Conservation (phyloP, 1,140 invertebrate species). For the Drosophila persimilis region DNA sequence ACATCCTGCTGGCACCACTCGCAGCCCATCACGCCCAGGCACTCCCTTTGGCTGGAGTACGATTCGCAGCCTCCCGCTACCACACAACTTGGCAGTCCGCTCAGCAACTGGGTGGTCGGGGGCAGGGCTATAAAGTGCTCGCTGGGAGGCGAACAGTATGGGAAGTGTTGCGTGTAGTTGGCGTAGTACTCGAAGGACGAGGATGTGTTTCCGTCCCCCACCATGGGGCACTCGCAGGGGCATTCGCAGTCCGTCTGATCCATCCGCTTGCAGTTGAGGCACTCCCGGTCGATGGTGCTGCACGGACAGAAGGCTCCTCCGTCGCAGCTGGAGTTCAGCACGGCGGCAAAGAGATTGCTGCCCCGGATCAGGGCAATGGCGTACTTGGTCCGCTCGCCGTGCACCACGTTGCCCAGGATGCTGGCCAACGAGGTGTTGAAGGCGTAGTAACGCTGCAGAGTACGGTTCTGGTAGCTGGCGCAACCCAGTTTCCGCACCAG, state of each 20-base stretch:
- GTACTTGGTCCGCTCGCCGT: slow-evolving; percentile 95
- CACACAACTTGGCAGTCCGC: slow-evolving; percentile 84
- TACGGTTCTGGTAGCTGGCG: slow-evolving; percentile 90
- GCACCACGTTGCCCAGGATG: slow-evolving; percentile 92
- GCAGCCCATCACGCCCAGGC: slow-evolving; percentile 93
- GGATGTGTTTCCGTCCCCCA: slow-evolving; percentile 59
- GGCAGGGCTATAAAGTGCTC: slow-evolving; percentile 74
- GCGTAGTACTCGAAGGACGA: slow-evolving; percentile 50
- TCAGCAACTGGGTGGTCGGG: slow-evolving; percentile 52
- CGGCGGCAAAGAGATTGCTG: slow-evolving; percentile 94
- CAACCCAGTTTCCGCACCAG: slow-evolving; percentile 93
- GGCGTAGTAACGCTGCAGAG: slow-evolving; percentile 90
- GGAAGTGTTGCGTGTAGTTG: slow-evolving; percentile 74
- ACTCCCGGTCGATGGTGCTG: slow-evolving; percentile 93
- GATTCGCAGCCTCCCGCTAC: slow-evolving; percentile 89
- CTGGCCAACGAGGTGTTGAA: slow-evolving; percentile 91
- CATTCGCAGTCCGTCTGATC: slow-evolving; percentile 97
- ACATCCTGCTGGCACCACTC: slow-evolving; percentile 94
- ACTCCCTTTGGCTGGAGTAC: slow-evolving; percentile 88
- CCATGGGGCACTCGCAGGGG: slow-evolving; percentile 95
- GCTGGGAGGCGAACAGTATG: slow-evolving; percentile 74
- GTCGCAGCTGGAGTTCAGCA: slow-evolving; percentile 91
- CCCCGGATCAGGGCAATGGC: slow-evolving; percentile 91
- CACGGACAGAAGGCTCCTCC: slow-evolving; percentile 95
- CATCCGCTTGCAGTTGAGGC: slow-evolving; percentile 96